Percentiles rank a stretch among this genome's conserved stretches.
These are phyloP conservation scores for Ptyas mucosa DNA, from an alignment of 2,113 vertebrate species.

Conservation along the genomic window DNA sequence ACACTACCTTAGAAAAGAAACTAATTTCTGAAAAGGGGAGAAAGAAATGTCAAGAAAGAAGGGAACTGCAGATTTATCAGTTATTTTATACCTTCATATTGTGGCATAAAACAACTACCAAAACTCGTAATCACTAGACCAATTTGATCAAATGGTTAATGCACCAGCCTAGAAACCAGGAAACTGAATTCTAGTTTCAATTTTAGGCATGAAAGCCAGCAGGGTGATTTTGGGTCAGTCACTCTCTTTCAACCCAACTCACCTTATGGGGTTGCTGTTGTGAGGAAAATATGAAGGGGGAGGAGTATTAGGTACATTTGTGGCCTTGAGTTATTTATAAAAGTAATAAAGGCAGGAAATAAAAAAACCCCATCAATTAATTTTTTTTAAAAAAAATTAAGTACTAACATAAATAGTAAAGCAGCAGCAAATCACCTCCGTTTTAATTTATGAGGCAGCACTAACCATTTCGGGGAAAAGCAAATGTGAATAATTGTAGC, in stretches of 20 bases:
- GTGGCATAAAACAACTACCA: neutral
- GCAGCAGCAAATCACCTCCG: neutral
- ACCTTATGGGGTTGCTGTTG: neutral
- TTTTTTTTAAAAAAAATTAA: neutral
- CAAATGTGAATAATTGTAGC: neutral
- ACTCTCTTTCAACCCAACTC: neutral
- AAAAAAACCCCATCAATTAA: neutral
- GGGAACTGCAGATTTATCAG: neutral
- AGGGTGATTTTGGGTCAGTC: neutral
- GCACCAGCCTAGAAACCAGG: neutral
- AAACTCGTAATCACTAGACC: neutral
- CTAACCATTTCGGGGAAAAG: neutral
- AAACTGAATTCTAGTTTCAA: neutral
- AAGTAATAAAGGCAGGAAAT: neutral
- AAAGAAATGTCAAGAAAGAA: neutral
- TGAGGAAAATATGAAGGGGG: neutral
- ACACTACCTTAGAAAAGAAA: constrained; percentile 20
- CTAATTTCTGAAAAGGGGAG: neutral
- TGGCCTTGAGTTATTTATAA: neutral
- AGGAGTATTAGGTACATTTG: neutral
- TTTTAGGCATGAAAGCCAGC: neutral
- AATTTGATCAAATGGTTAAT: neutral
- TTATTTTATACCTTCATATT: neutral
- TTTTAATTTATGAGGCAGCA: neutral
- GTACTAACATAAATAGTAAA: neutral